phyloP scores from a whole-genome alignment of 2,797 vertebrate species.

The Malacoraja senta region DNA sequence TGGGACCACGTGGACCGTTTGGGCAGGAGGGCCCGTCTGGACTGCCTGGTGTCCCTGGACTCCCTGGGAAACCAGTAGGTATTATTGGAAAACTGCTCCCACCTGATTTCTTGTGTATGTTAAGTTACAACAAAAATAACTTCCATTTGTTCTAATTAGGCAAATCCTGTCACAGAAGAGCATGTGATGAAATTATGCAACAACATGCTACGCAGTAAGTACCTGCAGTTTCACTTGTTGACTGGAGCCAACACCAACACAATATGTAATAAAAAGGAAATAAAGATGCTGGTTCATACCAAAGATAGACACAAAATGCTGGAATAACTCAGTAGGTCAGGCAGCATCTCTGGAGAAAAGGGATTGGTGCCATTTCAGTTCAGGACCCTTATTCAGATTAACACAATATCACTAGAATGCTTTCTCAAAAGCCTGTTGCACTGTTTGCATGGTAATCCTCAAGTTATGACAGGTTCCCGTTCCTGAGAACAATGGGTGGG shows the following conservation, averaged over 20 bases:
- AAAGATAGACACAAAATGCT: no score
- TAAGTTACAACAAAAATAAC: constrained; percentile 33
- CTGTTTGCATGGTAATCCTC: background rate
- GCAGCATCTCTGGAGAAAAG: no score
- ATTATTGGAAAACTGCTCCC: constrained; percentile 30
- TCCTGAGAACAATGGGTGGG: no score
- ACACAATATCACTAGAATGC: background rate
- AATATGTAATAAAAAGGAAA: no score
- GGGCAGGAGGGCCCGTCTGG: constrained; percentile 64
- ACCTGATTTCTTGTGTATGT: constrained; percentile 2
- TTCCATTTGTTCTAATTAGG: constrained; percentile 58
- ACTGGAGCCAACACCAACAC: background rate
- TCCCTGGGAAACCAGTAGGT: constrained; percentile 70
- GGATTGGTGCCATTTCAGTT: no score
- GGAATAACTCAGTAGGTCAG: no score
- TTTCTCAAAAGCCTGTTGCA: background rate
- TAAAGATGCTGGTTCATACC: no score
- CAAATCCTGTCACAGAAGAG: constrained; percentile 64
- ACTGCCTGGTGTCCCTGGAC: constrained; percentile 63
- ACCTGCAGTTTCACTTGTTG: background rate
- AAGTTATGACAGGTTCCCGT: no score
- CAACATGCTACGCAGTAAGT: constrained; percentile 64
- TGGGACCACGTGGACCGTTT: constrained; percentile 59
- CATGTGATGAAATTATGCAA: constrained; percentile 63
- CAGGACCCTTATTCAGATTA: background rate